Evolutionary conservation across 1,140 invertebrate species (phyloP), one percentile per base, ranked within the genome.

Genomic region (Bradysia coprophila): DNA sequence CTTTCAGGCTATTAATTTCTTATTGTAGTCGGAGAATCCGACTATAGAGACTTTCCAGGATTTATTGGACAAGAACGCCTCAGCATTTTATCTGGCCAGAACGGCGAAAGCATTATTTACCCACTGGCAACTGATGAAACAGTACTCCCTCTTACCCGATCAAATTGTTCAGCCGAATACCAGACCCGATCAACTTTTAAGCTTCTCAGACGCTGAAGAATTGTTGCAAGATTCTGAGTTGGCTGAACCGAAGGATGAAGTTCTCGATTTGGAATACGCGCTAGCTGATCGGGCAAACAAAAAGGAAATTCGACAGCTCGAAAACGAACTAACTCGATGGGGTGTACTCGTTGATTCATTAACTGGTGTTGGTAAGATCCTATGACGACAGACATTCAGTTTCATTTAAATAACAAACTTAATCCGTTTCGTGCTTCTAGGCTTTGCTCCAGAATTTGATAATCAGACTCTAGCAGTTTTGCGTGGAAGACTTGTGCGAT

Each of bases 81-180:
- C 84, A 46, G 68, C 81, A 2, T 97, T 98, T 62, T 86, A 92
- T 61, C 75, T 78, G 37, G 75, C 79, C 19, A 71, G 94, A 49
- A 96, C 88, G 13, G 70, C 87, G 1, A 91, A 90, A 65, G 66
- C 77, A 10, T 62, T 98, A 21, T 70, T 83, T 51, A 73, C 73
- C 24, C 90, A 97, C 61, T 98, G 93, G 93, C 73, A 84, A 43
- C 65, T 90, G 19, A 76, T 98, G 63, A 92, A 92, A 60, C 89
- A 95, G 52, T 94, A 93, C 60, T 80, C 89, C 51, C 64, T 98
- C 2, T 58, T 98, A 24, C 79, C 86, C 1, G 91, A 96, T 65
- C 92, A 96, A 68, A 72, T 73, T 41, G 75, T 85, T 49, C 74
- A 73, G 19, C 2, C 16, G 2, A 50, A 66, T 68, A 40, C 67